A percentile compares a stretch with the other conserved stretches of the same genome.
phyloP scores from a whole-genome alignment of 2,888 invertebrate genomes.

The Mellilla xanthometata region DNA sequence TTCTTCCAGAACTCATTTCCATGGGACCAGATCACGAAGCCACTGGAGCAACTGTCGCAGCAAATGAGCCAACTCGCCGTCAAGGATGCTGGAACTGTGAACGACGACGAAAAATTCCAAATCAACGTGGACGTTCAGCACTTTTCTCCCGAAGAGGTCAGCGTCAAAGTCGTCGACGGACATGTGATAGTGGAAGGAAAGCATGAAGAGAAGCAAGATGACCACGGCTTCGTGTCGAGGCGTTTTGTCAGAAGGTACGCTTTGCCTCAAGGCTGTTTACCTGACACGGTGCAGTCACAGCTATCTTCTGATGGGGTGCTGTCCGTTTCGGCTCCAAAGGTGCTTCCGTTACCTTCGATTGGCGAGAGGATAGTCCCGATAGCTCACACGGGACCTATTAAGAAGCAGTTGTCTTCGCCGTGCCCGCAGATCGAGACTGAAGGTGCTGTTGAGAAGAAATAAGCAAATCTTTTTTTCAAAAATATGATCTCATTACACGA shows the following conservation, averaged over 20 bases:
- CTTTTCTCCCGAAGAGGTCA: conserved; percentile 89
- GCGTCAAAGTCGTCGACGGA: conserved; percentile 87
- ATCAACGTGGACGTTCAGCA: conserved; percentile 90
- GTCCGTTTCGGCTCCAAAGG: conserved; percentile 86
- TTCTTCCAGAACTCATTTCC: conserved; percentile 37
- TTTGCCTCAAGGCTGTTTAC: conserved; percentile 88
- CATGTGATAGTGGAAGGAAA: conserved; percentile 88
- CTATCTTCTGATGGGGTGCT: conserved; percentile 90
- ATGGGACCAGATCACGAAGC: conserved; percentile 43
- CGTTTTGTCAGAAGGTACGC: conserved; percentile 88
- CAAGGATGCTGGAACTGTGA: conserved; percentile 67
- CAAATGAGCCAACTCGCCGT: conserved; percentile 63
- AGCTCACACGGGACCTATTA: conserved; percentile 81
- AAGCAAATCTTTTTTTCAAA: not conserved
- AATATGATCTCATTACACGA: not conserved
- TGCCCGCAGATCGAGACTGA: conserved; percentile 16
- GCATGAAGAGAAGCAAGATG: conserved; percentile 89
- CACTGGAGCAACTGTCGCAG: conserved; percentile 56
- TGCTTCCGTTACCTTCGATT: conserved; percentile 58
- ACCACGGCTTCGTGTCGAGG: conserved; percentile 88
- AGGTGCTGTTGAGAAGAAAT: conserved; percentile 5
- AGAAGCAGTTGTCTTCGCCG: conserved; percentile 48
- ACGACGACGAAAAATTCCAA: conserved; percentile 83
- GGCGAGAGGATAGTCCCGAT: conserved; percentile 84
- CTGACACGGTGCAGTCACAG: conserved; percentile 87